Conservation (phyloP, 2,888 invertebrate species). For the Tenthredo scrophulariae region DNA sequence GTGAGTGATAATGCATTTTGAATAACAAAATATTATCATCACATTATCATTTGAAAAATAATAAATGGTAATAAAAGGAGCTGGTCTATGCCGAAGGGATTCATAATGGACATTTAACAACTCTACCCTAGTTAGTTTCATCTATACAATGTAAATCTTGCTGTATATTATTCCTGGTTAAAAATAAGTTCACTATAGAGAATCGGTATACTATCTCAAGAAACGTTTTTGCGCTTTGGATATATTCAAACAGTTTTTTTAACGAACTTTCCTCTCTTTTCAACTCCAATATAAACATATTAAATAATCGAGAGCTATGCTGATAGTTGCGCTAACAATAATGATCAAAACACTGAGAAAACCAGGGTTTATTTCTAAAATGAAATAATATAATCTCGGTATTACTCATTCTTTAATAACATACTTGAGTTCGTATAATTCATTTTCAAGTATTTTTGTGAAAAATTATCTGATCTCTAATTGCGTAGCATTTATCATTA, state of each 20-base stretch:
- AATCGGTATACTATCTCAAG: neutral
- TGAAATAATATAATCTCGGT: neutral
- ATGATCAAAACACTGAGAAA: neutral
- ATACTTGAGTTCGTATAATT: neutral
- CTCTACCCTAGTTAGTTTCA: neutral
- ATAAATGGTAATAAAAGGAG: neutral
- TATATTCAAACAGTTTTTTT: neutral
- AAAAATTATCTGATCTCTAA: neutral
- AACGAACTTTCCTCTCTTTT: neutral
- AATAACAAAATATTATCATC: slow-evolving; percentile 12
- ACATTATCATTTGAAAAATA: neutral
- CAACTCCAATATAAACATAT: neutral
- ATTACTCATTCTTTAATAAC: neutral
- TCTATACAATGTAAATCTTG: neutral
- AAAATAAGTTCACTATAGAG: slow-evolving; percentile 7
- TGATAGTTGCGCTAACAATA: neutral
- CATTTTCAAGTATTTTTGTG: neutral
- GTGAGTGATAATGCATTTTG: slow-evolving; percentile 64
- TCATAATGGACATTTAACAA: neutral
- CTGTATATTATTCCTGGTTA: slow-evolving; percentile 2
- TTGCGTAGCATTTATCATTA: neutral
- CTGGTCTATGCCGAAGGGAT: neutral
- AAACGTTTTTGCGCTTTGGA: neutral
- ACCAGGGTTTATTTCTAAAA: neutral
- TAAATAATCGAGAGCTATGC: neutral